Conservation (phyloP, 2,888 invertebrate genomes). For the Spicauda simplicius region DNA sequence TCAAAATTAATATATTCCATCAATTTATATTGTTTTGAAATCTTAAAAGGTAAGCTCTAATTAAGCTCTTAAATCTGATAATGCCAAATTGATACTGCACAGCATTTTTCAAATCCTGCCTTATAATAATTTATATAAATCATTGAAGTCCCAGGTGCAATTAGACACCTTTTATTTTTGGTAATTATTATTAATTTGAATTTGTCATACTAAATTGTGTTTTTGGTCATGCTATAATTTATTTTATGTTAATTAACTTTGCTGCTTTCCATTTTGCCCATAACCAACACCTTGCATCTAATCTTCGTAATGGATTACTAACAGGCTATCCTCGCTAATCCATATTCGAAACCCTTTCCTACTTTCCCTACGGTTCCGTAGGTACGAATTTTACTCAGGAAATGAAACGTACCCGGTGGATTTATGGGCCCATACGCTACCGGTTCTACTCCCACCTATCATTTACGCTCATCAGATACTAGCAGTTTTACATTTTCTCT, state of each 20-base stretch:
- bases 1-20: no score
- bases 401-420: slow-evolving; percentile 75
- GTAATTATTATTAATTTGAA: no score
- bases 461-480: slow-evolving; percentile 66
- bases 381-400: slow-evolving; percentile 76
- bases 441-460: slow-evolving; percentile 75
- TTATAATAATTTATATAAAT: no score
- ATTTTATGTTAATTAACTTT: background rate
- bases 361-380: slow-evolving; percentile 49
- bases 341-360: slow-evolving; percentile 36
- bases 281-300: slow-evolving; percentile 5
- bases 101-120: no score
- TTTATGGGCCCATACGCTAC: slow-evolving; percentile 68
- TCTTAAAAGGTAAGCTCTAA: no score
- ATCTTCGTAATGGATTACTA: slow-evolving; percentile 26
- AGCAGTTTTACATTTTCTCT: slow-evolving; percentile 42
- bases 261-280: background rate
- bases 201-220: no score
- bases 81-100: no score
- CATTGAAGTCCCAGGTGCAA: no score
- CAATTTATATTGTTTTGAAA: no score
- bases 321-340: slow-evolving; percentile 17
- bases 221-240: no score
- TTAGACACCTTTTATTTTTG: no score
- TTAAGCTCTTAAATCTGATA: no score